Base-by-base conservation (phyloP, 2,113 vertebrate species). In the Myiozetetes cayanensis region DNA sequence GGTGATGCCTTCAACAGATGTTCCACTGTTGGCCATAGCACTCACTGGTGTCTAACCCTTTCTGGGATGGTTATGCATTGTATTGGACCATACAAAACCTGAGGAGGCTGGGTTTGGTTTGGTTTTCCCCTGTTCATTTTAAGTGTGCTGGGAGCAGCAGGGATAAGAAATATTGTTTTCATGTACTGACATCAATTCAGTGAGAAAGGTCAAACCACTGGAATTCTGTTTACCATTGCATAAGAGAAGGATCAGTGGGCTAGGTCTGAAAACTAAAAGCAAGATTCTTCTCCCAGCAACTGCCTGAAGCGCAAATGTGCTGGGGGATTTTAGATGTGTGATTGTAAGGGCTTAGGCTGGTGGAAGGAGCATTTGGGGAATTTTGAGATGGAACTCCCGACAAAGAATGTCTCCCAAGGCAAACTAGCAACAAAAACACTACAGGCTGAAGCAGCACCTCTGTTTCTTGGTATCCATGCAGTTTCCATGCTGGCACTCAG, bases 201-300 rank as follows among this genome's bases (percentile, higher is more conserved):
- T 14, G 10, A 92, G 89, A 94, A 95, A 94, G 95, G 90, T 93
- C 92, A 92, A 97, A 58, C 94, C 89, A 53, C 76, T 80, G 91
- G 92, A 97, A 97, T 93, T 96, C 83, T 84, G 37, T 56, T 94
- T 82, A 59, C 83, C 56, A 59, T 30, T 89, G 58, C 90, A 73
- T 47, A 94, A 79, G 65, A 86, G 56, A 72, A 87, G 50, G 78
- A 94, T 90, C 74, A 70, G 70, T 68, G 72, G 53, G 58, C 58
- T 89, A 58, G 39, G 27, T 80, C 50, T 79, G 47, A 93, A 94
- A 94, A 59, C 20, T 52, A 67, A 94, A 94, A 85, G 41, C 70
- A 93, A 18, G 9, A 24, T 75, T 24, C 81, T 94, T 94, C 68
- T 93, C 31, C 16, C 49, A 75, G 7, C 0, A 1, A 67, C 58